Evolutionary conservation across 1,140 invertebrate genomes (phyloP).

Genomic region (Spodoptera litura): DNA sequence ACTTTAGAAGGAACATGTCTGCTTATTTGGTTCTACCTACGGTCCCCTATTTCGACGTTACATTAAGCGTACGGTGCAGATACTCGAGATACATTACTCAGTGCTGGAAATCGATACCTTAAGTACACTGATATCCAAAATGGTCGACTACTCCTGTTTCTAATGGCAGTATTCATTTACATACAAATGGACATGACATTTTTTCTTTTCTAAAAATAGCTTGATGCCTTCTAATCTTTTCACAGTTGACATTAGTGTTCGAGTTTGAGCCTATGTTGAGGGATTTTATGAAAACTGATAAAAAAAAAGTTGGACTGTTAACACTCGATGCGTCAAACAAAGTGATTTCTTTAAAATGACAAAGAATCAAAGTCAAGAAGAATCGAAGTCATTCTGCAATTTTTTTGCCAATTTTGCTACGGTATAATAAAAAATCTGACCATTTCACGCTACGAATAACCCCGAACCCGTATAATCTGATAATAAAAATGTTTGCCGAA

Average conservation of each 20-base stretch:
- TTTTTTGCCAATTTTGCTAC: conserved; percentile 16
- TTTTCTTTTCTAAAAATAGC: conserved; percentile 33
- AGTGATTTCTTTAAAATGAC: background rate
- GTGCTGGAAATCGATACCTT: conserved; percentile 24
- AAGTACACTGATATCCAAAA: conserved; percentile 31
- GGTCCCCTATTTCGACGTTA: background rate
- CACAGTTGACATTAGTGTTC: background rate
- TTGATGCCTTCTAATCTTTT: conserved; percentile 23
- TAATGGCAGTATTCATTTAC: conserved; percentile 47
- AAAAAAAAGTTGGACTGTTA: no score
- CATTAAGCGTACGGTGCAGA: background rate
- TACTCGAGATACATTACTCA: conserved; percentile 12
- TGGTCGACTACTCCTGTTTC: conserved; percentile 19
- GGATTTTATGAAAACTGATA: no score
- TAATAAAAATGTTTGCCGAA: conserved; percentile 46
- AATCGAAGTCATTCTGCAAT: background rate
- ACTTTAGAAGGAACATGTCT: conserved; percentile 23
- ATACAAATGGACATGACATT: conserved; percentile 50
- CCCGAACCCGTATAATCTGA: conserved; percentile 52
- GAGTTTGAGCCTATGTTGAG: background rate
- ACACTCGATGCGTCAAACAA: background rate
- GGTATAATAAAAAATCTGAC: conserved; percentile 19
- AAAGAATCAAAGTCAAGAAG: background rate
- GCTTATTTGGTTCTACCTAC: conserved; percentile 2
- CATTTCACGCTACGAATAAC: conserved; percentile 31